These are phyloP conservation scores for Limosa lapponica DNA, from an alignment of 2,797 vertebrate species.

Conservation along the genomic window DNA sequence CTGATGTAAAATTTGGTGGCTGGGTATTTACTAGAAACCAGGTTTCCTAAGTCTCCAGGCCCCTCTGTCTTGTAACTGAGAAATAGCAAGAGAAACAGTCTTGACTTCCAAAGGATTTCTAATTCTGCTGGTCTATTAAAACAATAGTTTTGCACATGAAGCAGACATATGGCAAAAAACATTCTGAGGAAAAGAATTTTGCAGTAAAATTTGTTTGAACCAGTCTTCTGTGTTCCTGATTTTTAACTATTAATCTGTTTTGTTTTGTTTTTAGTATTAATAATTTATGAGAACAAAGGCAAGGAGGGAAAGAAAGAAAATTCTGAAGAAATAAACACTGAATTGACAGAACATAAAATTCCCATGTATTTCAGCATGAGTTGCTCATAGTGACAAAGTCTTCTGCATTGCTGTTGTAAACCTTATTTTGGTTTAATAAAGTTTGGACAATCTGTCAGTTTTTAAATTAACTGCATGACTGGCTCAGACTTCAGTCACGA, in stretches of 20 bases:
- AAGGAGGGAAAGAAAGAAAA: neutral
- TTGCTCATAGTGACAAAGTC: neutral
- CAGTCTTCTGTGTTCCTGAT: neutral
- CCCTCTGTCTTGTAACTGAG: neutral
- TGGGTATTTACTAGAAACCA: neutral
- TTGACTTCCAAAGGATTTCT: neutral
- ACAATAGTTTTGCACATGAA: neutral
- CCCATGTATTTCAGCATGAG: neutral
- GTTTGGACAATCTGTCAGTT: slow-evolving; percentile 44
- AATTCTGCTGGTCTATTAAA: neutral
- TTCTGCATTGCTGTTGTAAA: neutral
- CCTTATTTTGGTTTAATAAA: slow-evolving; percentile 60
- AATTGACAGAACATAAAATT: neutral
- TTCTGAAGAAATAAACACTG: neutral
- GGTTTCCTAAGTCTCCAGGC: neutral
- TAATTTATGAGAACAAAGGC: neutral
- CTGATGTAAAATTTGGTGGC: neutral
- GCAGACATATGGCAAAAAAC: neutral
- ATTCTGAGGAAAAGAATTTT: neutral
- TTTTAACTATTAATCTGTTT: neutral
- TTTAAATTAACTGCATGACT: slow-evolving; percentile 68
- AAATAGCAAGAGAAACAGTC: neutral
- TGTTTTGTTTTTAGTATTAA: neutral
- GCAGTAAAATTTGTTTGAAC: neutral
- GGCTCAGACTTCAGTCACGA: slow-evolving; percentile 30